A percentile compares a stretch with the other conserved stretches of the same genome.
phyloP scores from a whole-genome alignment of 2,797 vertebrate genomes.

The Centropyge bicolor region DNA sequence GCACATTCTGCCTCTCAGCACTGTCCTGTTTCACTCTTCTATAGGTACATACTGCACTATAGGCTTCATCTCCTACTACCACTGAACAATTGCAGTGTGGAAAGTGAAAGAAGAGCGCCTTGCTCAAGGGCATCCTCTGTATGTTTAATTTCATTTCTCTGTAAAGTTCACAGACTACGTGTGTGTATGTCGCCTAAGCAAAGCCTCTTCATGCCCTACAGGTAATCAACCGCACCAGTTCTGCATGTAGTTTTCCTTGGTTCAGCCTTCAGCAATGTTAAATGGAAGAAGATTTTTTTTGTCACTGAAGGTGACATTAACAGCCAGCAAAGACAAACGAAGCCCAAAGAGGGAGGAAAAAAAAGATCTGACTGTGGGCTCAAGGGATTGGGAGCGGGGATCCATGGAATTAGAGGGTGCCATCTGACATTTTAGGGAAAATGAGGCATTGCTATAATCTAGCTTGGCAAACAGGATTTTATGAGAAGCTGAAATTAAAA shows the following conservation, averaged over 20 bases:
- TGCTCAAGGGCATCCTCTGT: constrained; percentile 38
- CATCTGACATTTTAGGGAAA: constrained; percentile 69
- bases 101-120: constrained; percentile 4
- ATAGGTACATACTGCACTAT: constrained; percentile 3
- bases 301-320: constrained; percentile 58
- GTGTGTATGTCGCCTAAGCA: constrained; percentile 17
- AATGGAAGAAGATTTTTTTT: constrained; percentile 23
- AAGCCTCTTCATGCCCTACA: constrained; percentile 11
- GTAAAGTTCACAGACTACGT: constrained; percentile 25
- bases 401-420: constrained; percentile 59
- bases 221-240: constrained; percentile 27
- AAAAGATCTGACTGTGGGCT: constrained; percentile 42
- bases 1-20: background rate
- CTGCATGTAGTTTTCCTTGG: background rate
- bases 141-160: constrained; percentile 23
- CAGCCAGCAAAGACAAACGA: constrained; percentile 57
- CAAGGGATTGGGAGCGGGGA: constrained; percentile 52
- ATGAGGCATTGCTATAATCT: constrained; percentile 54
- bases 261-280: constrained; percentile 38
- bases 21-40: background rate
- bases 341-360: constrained; percentile 26
- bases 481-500: constrained; percentile 53
- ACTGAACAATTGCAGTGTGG: constrained; percentile 12
- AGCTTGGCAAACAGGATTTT: constrained; percentile 64
- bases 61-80: constrained; percentile 5